These are phyloP conservation scores for Nothocercus julius DNA, from an alignment of 2,113 vertebrate species.

Conservation along the genomic window DNA sequence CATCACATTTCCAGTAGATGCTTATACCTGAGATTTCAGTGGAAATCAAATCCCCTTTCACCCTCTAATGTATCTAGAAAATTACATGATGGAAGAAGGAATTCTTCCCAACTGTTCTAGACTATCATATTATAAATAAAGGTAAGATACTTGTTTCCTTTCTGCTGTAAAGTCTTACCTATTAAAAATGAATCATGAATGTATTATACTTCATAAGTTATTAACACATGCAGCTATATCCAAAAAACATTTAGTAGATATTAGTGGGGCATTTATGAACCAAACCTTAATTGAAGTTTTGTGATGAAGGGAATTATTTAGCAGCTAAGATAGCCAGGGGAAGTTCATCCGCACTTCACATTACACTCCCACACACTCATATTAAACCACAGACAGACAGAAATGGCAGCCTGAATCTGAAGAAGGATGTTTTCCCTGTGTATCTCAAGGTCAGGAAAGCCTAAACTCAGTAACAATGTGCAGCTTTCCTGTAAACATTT, in stretches of 20 bases:
- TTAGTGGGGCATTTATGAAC: not conserved
- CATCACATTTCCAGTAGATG: not conserved
- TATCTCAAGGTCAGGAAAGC: not conserved
- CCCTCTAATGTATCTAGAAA: slow-evolving; percentile 9
- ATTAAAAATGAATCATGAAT: slow-evolving; percentile 18
- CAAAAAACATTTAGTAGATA: not conserved
- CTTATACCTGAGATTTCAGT: slow-evolving; percentile 11
- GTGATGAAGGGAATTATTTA: not conserved
- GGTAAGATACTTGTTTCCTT: not conserved
- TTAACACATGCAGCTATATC: not conserved
- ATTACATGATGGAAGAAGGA: slow-evolving; percentile 5
- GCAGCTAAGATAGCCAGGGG: not conserved
- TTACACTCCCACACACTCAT: not conserved
- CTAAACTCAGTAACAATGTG: not conserved
- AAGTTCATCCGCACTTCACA: not conserved
- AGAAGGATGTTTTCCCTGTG: not conserved
- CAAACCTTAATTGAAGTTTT: not conserved
- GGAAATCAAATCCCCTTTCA: slow-evolving; percentile 29
- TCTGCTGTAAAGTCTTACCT: not conserved
- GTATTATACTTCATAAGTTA: not conserved
- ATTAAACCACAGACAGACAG: not conserved
- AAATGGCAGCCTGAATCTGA: not conserved
- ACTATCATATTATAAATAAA: not conserved
- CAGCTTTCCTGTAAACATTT: not conserved
- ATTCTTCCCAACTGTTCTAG: not conserved